These are phyloP conservation scores for Chrysolina americana DNA, from an alignment of 2,888 invertebrate genomes.

Conservation along the genomic window DNA sequence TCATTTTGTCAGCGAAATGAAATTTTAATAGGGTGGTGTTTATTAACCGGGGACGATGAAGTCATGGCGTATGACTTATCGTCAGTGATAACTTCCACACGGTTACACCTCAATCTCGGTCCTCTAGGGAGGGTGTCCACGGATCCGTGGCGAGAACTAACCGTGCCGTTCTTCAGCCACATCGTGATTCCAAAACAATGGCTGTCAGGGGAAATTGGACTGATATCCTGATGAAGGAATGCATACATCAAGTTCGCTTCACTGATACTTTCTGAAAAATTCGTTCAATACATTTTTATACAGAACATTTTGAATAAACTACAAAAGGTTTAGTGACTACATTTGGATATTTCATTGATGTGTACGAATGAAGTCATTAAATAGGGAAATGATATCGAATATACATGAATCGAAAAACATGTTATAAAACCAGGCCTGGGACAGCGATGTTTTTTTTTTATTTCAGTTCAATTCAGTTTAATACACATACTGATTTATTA, in stretches of 20 bases:
- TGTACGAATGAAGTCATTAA: too few relatives aligned
- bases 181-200: conserved; percentile 42
- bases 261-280: background rate
- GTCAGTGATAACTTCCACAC: conserved; percentile 67
- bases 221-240: conserved; percentile 13
- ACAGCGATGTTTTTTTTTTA: too few relatives aligned
- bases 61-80: conserved; percentile 67
- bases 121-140: conserved; percentile 57
- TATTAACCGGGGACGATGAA: conserved; percentile 65
- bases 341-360: too few relatives aligned
- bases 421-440: too few relatives aligned
- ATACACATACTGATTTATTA: too few relatives aligned
- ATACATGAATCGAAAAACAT: too few relatives aligned
- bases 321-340: too few relatives aligned
- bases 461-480: too few relatives aligned
- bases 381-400: too few relatives aligned
- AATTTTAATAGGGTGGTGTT: conserved; percentile 55
- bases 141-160: conserved; percentile 45
- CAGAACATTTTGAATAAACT: too few relatives aligned
- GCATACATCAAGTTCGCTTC: conserved; percentile 6
- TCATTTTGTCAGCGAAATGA: conserved; percentile 22
- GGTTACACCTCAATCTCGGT: conserved; percentile 65
- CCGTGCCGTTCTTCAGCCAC: conserved; percentile 39
- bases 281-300: background rate
- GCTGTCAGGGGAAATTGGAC: conserved; percentile 26